Percentiles rank a stretch among this genome's conserved stretches.
phyloP scores from a whole-genome alignment of 2,113 vertebrate species.

The Pleuronectes platessa region DNA sequence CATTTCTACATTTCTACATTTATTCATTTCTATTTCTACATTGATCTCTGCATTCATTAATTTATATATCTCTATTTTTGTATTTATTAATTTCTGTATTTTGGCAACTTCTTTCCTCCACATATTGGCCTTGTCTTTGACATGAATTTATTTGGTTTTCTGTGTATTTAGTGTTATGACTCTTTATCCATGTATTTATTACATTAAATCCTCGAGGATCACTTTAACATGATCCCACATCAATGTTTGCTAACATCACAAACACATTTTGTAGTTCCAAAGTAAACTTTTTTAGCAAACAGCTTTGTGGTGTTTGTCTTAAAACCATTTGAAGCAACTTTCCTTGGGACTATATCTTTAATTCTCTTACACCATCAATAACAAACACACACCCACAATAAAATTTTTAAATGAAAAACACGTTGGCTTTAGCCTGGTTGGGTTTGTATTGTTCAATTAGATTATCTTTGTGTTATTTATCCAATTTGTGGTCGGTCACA shows the following conservation, averaged over 20 bases:
- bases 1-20: background rate
- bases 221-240: background rate
- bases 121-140: no score
- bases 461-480: background rate
- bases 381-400: conserved; percentile 1
- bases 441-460: background rate
- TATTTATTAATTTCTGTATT: background rate
- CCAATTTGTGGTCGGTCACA: background rate
- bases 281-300: background rate
- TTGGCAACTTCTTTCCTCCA: no score
- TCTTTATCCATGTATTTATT: background rate
- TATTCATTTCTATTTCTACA: background rate
- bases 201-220: background rate
- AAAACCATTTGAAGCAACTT: conserved; percentile 4
- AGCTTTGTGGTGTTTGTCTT: background rate
- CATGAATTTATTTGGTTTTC: no score
- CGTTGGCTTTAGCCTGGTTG: background rate
- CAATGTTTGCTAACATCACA: background rate
- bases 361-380: background rate
- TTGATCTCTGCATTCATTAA: no score
- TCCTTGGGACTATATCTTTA: conserved; percentile 16
- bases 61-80: no score
- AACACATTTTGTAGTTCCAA: background rate
- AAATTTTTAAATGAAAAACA: background rate
- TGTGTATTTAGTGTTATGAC: no score